Conservation (phyloP, 2,888 invertebrate species). For the Entomobrya proxima region DNA sequence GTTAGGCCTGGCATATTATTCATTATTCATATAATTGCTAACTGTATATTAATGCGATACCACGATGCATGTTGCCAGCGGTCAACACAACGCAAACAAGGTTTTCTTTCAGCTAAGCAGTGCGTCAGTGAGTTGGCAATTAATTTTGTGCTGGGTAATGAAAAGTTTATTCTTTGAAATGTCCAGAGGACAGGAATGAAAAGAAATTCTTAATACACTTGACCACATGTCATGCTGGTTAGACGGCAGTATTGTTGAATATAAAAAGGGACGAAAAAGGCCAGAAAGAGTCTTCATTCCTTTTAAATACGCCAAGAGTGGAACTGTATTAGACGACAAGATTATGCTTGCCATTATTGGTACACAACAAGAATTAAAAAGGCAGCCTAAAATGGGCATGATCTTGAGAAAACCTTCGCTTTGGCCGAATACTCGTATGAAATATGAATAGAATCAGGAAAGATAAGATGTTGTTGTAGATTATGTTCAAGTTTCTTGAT, state of each 20-base stretch:
- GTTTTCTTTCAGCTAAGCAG: too few species aligned
- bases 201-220: neutral
- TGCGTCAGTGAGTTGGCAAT: neutral
- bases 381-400: constrained; percentile 4
- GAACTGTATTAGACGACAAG: neutral
- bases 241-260: neutral
- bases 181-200: neutral
- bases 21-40: too few species aligned
- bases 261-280: neutral
- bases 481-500: neutral
- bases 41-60: too few species aligned
- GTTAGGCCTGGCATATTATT: too few species aligned
- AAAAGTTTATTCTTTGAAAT: neutral
- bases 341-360: neutral
- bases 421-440: neutral
- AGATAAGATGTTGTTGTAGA: neutral
- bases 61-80: too few species aligned
- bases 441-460: neutral
- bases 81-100: too few species aligned
- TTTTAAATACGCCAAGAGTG: neutral
- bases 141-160: neutral
- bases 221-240: neutral
- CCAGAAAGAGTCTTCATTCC: neutral
- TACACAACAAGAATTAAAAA: constrained; percentile 14
- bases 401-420: neutral